A percentile compares a stretch with the other conserved stretches of the same genome.
phyloP scores from a whole-genome alignment of 2,113 vertebrate genomes.

The Heptranchias perlo region DNA sequence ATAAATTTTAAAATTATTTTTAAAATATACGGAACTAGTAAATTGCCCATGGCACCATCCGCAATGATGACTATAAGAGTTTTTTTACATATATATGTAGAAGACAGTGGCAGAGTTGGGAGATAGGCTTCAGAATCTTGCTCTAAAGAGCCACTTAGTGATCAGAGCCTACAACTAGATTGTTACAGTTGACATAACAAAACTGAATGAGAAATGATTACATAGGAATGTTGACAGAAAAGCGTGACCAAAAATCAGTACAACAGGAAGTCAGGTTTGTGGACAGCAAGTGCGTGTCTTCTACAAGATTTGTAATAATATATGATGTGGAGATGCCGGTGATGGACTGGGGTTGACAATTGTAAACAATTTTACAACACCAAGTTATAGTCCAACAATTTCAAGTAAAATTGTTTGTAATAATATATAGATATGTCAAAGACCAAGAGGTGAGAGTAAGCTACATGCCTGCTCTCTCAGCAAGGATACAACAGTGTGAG shows the following conservation, averaged over 20 bases:
- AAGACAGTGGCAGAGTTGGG: background rate
- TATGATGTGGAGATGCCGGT: too few species aligned
- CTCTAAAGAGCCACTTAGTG: background rate
- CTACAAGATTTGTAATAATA: background rate
- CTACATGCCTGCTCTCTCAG: background rate
- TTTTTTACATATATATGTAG: background rate
- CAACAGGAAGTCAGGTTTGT: background rate
- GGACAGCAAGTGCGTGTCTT: background rate
- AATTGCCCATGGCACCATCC: background rate
- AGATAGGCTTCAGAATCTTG: background rate
- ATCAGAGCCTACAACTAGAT: background rate
- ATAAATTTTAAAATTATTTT: too few species aligned
- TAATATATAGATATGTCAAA: background rate
- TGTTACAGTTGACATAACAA: background rate
- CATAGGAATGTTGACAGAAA: background rate
- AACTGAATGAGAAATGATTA: background rate
- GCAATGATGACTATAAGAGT: background rate
- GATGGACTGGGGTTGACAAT: too few species aligned
- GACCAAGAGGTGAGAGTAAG: background rate
- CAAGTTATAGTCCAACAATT: too few species aligned
- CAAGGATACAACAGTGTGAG: background rate
- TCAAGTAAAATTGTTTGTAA: too few species aligned
- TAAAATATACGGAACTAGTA: too few species aligned
- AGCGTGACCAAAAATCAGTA: background rate
- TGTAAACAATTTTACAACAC: too few species aligned